Evolutionary conservation across 2,113 vertebrate genomes (phyloP).

Genomic region (Otus sunia): DNA sequence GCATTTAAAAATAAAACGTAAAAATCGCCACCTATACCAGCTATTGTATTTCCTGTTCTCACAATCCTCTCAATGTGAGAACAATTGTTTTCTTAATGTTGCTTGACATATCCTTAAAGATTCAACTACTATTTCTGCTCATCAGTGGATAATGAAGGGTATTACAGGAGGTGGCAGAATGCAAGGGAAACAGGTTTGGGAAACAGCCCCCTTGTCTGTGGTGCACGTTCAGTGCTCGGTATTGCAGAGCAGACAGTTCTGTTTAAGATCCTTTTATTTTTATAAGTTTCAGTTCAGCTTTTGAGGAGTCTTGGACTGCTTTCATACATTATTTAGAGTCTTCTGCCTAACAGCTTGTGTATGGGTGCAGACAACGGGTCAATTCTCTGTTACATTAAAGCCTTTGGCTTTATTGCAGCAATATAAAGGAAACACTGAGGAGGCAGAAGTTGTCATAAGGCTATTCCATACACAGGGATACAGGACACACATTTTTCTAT

Average conservation of each 20-base stretch:
- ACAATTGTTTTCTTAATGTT: neutral
- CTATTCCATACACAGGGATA: neutral
- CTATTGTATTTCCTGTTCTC: neutral
- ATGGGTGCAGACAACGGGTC: neutral
- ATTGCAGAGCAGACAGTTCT: neutral
- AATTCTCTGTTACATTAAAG: neutral
- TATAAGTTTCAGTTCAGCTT: neutral
- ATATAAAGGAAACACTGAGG: neutral
- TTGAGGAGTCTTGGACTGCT: neutral
- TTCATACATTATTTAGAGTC: neutral
- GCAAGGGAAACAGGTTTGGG: neutral
- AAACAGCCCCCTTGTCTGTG: neutral
- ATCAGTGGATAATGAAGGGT: neutral
- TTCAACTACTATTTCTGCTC: neutral
- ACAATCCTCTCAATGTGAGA: neutral
- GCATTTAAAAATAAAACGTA: neutral
- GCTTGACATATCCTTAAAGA: neutral
- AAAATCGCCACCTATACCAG: neutral
- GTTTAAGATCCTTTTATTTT: neutral
- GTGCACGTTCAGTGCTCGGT: neutral
- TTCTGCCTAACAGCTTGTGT: neutral
- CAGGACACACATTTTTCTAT: neutral
- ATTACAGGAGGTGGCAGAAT: neutral
- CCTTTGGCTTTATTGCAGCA: neutral
- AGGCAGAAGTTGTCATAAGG: neutral